Percentiles rank a stretch among this genome's conserved stretches.
Evolutionary conservation across 1,140 invertebrate species (phyloP).

Genomic region (Drosophila sulfurigaster): DNA sequence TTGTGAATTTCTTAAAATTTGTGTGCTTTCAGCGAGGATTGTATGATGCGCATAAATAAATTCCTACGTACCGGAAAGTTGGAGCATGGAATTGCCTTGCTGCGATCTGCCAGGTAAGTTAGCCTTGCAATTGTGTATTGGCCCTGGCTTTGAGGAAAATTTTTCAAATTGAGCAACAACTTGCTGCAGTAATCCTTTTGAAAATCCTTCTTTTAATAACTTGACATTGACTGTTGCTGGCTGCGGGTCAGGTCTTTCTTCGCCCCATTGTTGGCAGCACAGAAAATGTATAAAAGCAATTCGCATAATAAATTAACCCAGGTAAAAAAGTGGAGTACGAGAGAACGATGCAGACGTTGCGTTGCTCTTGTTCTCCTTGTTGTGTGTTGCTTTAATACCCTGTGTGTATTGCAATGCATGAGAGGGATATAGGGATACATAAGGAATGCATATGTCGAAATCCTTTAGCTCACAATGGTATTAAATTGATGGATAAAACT

Average conservation of each 20-base stretch:
- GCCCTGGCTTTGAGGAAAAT: constrained; percentile 34
- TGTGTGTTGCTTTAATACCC: not conserved
- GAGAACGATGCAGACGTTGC: not conserved
- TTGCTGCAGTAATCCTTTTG: constrained; percentile 62
- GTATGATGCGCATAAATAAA: constrained; percentile 94
- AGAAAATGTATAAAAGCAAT: constrained; percentile 69
- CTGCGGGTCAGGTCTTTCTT: constrained; percentile 11
- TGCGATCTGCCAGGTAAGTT: constrained; percentile 93
- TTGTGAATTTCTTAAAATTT: constrained; percentile 52
- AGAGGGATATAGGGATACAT: not conserved
- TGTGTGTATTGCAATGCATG: not conserved
- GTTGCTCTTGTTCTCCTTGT: not conserved
- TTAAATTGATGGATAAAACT: not conserved
- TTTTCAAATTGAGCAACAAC: constrained; percentile 48
- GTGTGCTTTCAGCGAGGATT: constrained; percentile 89
- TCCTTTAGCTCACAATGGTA: not conserved
- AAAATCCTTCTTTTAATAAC: constrained; percentile 70
- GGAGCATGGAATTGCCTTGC: constrained; percentile 91
- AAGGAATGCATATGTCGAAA: not conserved
- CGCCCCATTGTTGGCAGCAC: constrained; percentile 2
- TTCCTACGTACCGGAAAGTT: constrained; percentile 89
- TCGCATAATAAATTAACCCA: constrained; percentile 80
- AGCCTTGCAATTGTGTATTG: not conserved
- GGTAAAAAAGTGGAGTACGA: constrained; percentile 22
- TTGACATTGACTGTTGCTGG: constrained; percentile 74